Base-by-base conservation (phyloP, 2,888 invertebrate species). In the Mycalesis mineus region DNA sequence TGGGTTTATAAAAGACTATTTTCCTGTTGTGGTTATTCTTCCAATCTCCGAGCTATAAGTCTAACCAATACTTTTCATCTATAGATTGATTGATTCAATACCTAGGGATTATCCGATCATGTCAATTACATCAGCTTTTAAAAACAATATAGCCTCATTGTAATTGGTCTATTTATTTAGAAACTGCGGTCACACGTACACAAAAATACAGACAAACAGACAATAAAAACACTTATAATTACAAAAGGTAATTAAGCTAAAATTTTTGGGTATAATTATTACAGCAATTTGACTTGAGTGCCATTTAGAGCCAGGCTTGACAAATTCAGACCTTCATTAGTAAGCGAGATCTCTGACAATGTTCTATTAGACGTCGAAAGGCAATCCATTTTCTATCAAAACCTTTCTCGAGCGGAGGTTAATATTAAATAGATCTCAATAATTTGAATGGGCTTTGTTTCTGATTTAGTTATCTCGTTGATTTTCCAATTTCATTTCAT, bases 291-390 rank as follows among this genome's bases (percentile, higher is more conserved):
- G 17, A 36, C 22, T 37, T 36, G 9, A 49, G 49, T 22, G 49
- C 40, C 40, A 9, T 51, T 51, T 29, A 29, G 28, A 29, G 48
- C 52, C 52, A 55, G 49, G 31, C 40, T 53, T 57, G 61, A 55
- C 52, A 52, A 55, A 58, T 53, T 31, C 48, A 41, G 50, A 55
- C 47, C 45, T 52, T 58, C 51, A 58, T 61, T 58, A 55, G 55
- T 29, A 48, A 57, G 33, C 17, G 31, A 9, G 40, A 33, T 41
- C 22, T 45, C 40, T 31, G 41, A 33, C 47, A 41, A 48, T 47
- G 47, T 47, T 33, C 47, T 33, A 33, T 47, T 47, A 47, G 31
- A 47, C 33, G 31, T 39, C 29, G 54, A 54, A 54, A 39, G 39
- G 45, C 54, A 39, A 54, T 29, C 31, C 42, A 49, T 49, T 45